Base-by-base conservation (phyloP, 2,797 vertebrate genomes). In the Miichthys miiuy region DNA sequence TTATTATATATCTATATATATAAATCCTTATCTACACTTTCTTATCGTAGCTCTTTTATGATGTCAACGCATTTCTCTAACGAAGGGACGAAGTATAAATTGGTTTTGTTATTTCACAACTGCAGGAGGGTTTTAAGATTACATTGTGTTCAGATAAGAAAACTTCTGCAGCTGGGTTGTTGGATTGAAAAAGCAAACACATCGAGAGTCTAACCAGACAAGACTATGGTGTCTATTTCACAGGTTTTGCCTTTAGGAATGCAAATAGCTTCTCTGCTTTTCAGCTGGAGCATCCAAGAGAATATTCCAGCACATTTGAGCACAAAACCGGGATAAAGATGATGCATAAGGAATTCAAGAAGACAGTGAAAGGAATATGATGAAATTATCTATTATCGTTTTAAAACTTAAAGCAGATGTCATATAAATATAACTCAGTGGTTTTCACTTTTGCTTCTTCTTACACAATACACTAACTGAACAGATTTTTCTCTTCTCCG, bases 201-300 rank as follows among this genome's bases (percentile, higher is more conserved):
- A 5, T 12, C 16, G 21, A 55, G 62, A 79, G 75, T 57, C 52
- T 42, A 71, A 80, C 18, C 72, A 61, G 77, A 74, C 71, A 64
- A 55, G 63, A 51, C 72, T 16, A 56, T 0, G 20, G 63, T 68
- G 68, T 85, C 72, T 83, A 2, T 81, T 88, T 88, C 81, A 84
- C 85, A 67, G 64, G 21, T 65, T 82, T 67, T 68, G 55, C 69
- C 64, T 87, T 56, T 5, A 83, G 86, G 86, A 92, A 89, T 88
- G 85, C 79, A 90, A 92, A 90, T 83, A 88, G 30, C 46, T 46
- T 70, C 48, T 9, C 46, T 20, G 23, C 60, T 21, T 68, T 79
- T 68, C 42, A 63, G 17, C 41, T 54, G 57, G 44, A 25, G 61
- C 12, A 56, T 52, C 63, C n/a, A 9, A 18, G 5, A 52, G 17